phyloP scores from a whole-genome alignment of 2,113 vertebrate species.

The Ceratotherium simum region DNA sequence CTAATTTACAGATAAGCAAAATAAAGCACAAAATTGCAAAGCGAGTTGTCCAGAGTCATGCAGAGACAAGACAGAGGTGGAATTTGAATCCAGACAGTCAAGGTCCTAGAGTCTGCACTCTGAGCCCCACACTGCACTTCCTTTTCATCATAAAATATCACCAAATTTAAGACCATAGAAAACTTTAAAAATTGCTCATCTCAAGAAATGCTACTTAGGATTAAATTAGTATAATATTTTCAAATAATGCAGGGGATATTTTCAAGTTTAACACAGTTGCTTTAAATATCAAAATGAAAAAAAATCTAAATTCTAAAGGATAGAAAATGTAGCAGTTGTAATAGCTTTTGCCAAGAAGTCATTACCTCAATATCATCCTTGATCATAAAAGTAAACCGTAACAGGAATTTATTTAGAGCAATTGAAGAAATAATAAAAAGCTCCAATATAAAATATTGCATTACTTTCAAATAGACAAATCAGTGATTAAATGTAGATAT shows the following conservation, averaged over 20 bases:
- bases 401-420: background rate
- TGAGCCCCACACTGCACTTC: background rate
- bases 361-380: background rate
- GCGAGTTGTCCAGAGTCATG: background rate
- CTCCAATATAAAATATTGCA: background rate
- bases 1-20: background rate
- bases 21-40: background rate
- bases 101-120: background rate
- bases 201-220: background rate
- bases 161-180: background rate
- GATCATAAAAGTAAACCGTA: background rate
- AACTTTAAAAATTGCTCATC: background rate
- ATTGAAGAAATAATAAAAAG: constrained; percentile 26
- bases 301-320: background rate
- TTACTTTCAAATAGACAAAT: constrained; percentile 52
- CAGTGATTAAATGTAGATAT: constrained; percentile 30
- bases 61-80: background rate
- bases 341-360: background rate
- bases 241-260: background rate
- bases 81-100: background rate
- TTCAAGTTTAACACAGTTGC: background rate
- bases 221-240: background rate
- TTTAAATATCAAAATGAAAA: constrained; percentile 21
- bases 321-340: background rate
- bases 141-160: background rate